phyloP scores from a whole-genome alignment of 2,797 vertebrate species.

The Anguilla pacifica region DNA sequence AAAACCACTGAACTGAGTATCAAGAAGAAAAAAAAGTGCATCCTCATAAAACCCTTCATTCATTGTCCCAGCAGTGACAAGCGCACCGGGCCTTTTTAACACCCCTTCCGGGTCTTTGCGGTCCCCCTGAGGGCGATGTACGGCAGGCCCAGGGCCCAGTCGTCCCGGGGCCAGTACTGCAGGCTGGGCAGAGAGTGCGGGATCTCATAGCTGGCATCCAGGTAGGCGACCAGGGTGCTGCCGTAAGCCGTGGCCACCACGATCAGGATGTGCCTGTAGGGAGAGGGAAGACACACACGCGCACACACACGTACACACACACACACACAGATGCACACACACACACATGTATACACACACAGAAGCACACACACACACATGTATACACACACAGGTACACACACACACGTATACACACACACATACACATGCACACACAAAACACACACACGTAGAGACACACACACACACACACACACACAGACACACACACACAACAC shows the following conservation, averaged over 20 bases:
- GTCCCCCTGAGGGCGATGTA: constrained; percentile 73
- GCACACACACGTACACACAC: not conserved
- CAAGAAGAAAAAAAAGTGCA: not conserved
- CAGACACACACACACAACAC: too few relatives aligned
- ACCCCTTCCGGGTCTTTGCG: constrained; percentile 61
- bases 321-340: not conserved
- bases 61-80: not conserved
- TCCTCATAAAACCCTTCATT: not conserved
- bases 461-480: not conserved
- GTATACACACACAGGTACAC: too few relatives aligned
- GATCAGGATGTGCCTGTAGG: constrained; percentile 88
- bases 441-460: too few relatives aligned
- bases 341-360: too few relatives aligned
- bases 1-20: not conserved
- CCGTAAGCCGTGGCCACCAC: constrained; percentile 83
- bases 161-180: constrained; percentile 85
- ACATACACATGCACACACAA: not conserved
- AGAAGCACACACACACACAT: too few relatives aligned
- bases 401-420: too few relatives aligned
- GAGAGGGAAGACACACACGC: not conserved
- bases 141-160: constrained; percentile 79
- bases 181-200: constrained; percentile 77
- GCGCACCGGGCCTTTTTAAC: constrained; percentile 46
- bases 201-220: constrained; percentile 81
- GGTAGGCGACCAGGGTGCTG: constrained; percentile 78